These are phyloP conservation scores for Eumeta japonica DNA, from an alignment of 1,140 invertebrate genomes.

Conservation along the genomic window DNA sequence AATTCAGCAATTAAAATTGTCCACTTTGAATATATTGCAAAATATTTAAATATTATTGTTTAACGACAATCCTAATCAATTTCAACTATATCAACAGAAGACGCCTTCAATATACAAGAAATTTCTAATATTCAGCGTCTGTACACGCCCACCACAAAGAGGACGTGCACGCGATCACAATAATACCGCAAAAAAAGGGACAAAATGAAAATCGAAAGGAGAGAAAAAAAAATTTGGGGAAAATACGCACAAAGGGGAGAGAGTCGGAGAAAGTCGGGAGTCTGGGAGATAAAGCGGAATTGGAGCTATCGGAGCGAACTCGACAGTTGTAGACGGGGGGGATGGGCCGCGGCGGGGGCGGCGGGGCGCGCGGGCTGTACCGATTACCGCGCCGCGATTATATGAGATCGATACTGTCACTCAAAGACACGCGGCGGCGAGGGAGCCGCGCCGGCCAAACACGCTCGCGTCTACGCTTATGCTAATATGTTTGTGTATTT, in stretches of 20 bases:
- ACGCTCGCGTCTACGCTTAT: neutral
- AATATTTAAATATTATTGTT: neutral
- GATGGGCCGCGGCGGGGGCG: too few relatives aligned
- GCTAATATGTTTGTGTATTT: neutral
- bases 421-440: slow-evolving; percentile 17
- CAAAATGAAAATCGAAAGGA: slow-evolving; percentile 41
- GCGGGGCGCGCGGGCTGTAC: too few relatives aligned
- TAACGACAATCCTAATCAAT: slow-evolving; percentile 16
- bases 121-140: too few relatives aligned
- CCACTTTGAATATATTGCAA: too few relatives aligned
- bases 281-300: slow-evolving; percentile 51
- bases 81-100: slow-evolving; percentile 40
- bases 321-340: slow-evolving; percentile 37
- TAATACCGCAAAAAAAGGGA: slow-evolving; percentile 24
- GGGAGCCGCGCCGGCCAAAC: neutral
- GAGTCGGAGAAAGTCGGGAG: slow-evolving; percentile 36
- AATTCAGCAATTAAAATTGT: too few relatives aligned
- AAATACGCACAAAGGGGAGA: slow-evolving; percentile 53
- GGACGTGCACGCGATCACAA: neutral
- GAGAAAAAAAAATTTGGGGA: slow-evolving; percentile 50
- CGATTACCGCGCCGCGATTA: slow-evolving; percentile 25
- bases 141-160: too few relatives aligned
- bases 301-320: slow-evolving; percentile 52
- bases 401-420: slow-evolving; percentile 52
- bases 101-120: slow-evolving; percentile 40